Conservation (phyloP, 1,140 invertebrate genomes). For the Calliopsis andreniformis region DNA sequence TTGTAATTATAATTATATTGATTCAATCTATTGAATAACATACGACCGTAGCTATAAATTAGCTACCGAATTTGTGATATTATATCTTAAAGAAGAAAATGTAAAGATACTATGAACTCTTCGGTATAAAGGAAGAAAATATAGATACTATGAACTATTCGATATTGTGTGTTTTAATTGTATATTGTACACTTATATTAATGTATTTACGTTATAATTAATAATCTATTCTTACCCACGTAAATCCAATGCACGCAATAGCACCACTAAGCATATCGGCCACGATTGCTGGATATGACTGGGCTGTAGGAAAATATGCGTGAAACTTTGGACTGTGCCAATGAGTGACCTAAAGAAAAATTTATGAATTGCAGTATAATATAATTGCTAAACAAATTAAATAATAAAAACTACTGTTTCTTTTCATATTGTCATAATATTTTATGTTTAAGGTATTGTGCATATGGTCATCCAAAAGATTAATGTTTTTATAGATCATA, state of each 20-base stretch:
- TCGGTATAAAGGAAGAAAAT: not conserved
- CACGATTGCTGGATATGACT: constrained; percentile 95
- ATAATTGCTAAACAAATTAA: not conserved
- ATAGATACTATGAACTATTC: not conserved
- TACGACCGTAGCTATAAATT: no score
- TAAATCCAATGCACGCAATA: constrained; percentile 94
- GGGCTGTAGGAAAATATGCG: constrained; percentile 98
- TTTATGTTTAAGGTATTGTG: no score
- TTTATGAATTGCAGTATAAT: not conserved
- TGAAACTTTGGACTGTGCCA: constrained; percentile 99
- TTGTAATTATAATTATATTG: no score
- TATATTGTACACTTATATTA: not conserved
- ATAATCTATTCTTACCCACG: constrained; percentile 85
- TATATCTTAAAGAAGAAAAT: no score
- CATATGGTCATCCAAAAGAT: no score
- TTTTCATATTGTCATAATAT: not conserved
- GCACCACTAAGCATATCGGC: constrained; percentile 98
- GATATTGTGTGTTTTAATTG: not conserved
- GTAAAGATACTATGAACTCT: not conserved
- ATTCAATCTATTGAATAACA: no score
- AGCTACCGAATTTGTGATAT: no score
- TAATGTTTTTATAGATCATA: no score
- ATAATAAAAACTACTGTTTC: not conserved
- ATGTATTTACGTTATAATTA: constrained; percentile 35
- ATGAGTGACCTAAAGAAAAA: constrained; percentile 88